Base-by-base conservation (phyloP, 2,888 invertebrate species). In the Calliphora vomitoria region DNA sequence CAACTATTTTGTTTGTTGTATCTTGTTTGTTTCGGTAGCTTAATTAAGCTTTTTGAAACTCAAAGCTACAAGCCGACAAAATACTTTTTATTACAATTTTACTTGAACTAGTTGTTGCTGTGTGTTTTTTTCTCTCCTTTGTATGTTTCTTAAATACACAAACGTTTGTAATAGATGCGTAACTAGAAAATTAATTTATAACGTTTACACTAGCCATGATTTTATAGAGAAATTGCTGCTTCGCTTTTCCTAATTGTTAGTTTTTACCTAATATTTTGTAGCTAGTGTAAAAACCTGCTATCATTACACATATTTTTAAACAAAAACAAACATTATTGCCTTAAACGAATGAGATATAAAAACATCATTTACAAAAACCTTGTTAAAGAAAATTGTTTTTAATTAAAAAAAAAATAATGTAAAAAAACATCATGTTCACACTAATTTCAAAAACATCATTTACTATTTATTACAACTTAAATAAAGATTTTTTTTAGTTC, bases 1-100 rank as follows among this genome's bases (percentile, higher is more conserved):
- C 58, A 69, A 82, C 44, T 62, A 84, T 81, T 86, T 69, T 15
- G 47, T 80, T 72, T 44, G 53, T 76, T 82, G 78, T 82, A 60
- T 72, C 68, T 69, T 79, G 60, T 84, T 78, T 72, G 81, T 84
- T 87, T 74, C 87, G 74, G 85, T 85, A 87, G 87, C 87, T 87
- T 87, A 87, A 87, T 87, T 87, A 87, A 87, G 85, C 85, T 78
- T 76, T 81, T 76, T 62, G 53, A 69, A 78, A 81, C 41, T 85
- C 62, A 87, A 82, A 82, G 82, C 60, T 83, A 87, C 85, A 85
- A 72, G 87, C 87, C 87, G 87, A 87, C 84, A 87, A 87, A 85
- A 71, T 72, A 38, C 50, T 64, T 72, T 83, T 44, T 44, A 44
- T 44, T 71, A 20, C 69, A 83, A 76, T 72, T 81, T 75, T 35